Conservation (phyloP, 1,140 invertebrate genomes). For the Tribolium castaneum region DNA sequence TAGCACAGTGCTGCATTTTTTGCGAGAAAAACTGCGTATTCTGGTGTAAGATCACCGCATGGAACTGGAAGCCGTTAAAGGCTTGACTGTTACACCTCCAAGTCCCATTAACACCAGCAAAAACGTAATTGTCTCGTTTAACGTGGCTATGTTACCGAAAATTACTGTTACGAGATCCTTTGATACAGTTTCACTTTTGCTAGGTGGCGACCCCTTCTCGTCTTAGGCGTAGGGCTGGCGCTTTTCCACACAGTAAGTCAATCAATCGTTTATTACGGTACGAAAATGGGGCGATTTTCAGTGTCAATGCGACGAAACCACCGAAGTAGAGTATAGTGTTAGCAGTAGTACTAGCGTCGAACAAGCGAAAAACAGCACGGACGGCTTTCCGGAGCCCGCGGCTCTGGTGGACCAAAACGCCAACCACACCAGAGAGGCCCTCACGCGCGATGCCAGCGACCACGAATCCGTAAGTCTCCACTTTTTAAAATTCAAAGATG, state of each 20-base stretch:
- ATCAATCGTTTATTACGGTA: neutral
- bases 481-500: conserved; percentile 34
- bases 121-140: conserved; percentile 40
- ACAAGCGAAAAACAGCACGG: neutral
- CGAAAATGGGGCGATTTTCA: neutral
- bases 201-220: conserved; percentile 48
- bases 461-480: conserved; percentile 69
- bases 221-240: conserved; percentile 31
- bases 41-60: neutral
- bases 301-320: conserved; percentile 44
- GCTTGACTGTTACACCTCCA: conserved; percentile 24
- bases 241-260: neutral
- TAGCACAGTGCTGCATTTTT: neutral
- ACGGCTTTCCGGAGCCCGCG: conserved; percentile 10
- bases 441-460: conserved; percentile 71
- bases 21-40: conserved; percentile 6
- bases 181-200: conserved; percentile 37
- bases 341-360: conserved; percentile 58
- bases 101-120: conserved; percentile 17
- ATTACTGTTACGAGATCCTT: conserved; percentile 30
- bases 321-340: conserved; percentile 57
- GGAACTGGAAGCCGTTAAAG: conserved; percentile 35
- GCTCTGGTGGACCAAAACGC: conserved; percentile 6
- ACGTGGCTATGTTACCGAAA: conserved; percentile 14
- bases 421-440: conserved; percentile 71